Conservation (phyloP, 2,113 vertebrate genomes). For the Nesogale talazaci region DNA sequence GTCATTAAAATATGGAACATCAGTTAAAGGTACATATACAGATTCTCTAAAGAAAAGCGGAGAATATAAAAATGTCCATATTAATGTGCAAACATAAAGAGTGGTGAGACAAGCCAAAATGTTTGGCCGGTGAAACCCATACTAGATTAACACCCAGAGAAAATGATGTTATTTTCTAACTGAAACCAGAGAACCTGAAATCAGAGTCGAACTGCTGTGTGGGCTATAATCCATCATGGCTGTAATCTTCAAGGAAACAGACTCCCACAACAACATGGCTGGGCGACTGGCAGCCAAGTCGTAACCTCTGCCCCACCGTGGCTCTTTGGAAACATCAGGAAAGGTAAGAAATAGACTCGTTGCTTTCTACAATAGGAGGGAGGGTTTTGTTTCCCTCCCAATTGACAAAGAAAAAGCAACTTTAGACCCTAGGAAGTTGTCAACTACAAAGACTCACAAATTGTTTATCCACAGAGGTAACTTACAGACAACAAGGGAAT, state of each 20-base stretch:
- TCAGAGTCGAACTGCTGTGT: no score
- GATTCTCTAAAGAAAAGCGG: no score
- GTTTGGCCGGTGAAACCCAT: neutral
- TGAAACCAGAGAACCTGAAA: neutral
- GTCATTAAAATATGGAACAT: neutral
- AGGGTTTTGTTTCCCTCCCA: neutral
- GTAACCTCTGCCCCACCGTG: no score
- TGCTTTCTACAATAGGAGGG: neutral
- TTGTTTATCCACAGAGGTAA: conserved; percentile 61
- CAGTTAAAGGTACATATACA: neutral
- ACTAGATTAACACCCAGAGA: neutral
- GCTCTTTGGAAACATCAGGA: no score
- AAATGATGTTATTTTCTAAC: neutral
- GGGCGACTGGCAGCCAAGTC: no score
- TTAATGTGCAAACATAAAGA: neutral
- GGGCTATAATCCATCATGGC: no score
- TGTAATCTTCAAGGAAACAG: neutral
- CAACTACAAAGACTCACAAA: neutral
- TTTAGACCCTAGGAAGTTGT: neutral
- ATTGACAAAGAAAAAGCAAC: neutral
- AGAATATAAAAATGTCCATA: no score
- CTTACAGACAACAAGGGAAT: conserved; percentile 96
- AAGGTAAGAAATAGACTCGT: neutral
- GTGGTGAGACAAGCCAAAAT: neutral
- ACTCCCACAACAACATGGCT: neutral